Percentiles rank a stretch among this genome's conserved stretches.
phyloP scores from a whole-genome alignment of 2,888 invertebrate genomes.

The Epirrhoe alternata region DNA sequence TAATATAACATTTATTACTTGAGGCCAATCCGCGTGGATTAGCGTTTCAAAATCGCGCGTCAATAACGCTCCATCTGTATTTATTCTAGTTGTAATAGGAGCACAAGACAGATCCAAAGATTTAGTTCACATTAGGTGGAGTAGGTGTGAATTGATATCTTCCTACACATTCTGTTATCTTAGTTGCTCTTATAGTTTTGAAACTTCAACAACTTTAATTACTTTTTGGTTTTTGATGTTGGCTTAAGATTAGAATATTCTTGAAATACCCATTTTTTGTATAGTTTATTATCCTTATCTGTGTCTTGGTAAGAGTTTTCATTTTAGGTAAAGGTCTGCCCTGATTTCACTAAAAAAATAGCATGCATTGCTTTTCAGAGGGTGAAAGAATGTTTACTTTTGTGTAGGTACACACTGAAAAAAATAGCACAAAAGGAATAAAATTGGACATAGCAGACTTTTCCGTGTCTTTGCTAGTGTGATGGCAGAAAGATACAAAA shows the following conservation, averaged over 20 bases:
- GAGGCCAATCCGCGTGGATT: no score
- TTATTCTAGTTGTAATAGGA: conserved; percentile 15
- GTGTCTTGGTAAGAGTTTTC: background rate
- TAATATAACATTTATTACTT: no score
- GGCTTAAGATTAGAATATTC: background rate
- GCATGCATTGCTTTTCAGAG: no score
- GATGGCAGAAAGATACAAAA: no score
- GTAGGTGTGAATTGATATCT: conserved; percentile 25
- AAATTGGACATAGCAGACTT: no score
- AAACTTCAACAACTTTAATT: conserved; percentile 17
- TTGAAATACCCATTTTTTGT: background rate
- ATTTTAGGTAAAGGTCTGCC: background rate
- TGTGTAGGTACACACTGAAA: no score
- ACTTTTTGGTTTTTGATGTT: conserved; percentile 10
- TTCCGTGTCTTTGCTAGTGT: no score
- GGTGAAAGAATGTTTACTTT: no score
- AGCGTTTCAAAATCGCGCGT: background rate
- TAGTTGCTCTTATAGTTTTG: conserved; percentile 14
- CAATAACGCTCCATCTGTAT: background rate
- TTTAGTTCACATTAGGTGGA: conserved; percentile 13
- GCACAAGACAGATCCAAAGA: conserved; percentile 17
- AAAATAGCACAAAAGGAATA: no score
- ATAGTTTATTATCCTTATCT: background rate
- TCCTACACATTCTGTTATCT: conserved; percentile 30
- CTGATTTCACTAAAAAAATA: no score